These are phyloP conservation scores for Trissolcus brochymenae DNA, from an alignment of 2,888 invertebrate species.

Conservation along the genomic window DNA sequence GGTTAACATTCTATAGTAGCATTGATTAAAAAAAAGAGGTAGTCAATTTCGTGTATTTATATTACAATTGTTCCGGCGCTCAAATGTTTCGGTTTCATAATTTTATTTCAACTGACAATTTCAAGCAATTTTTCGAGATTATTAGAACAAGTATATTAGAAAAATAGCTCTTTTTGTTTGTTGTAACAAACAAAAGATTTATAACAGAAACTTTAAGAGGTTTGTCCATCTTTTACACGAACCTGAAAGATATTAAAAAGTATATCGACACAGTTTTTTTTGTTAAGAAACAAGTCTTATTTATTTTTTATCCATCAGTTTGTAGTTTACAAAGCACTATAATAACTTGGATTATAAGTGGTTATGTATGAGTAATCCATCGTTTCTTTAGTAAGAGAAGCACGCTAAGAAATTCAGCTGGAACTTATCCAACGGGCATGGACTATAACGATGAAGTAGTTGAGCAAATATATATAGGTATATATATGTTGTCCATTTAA, in stretches of 20 bases:
- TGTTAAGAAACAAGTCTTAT: conserved; percentile 7
- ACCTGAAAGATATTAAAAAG: not conserved
- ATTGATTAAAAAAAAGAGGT: conserved; percentile 1
- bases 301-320: conserved; percentile 2
- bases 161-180: too few species aligned
- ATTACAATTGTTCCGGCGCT: too few species aligned
- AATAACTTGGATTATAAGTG: conserved; percentile 21
- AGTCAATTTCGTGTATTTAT: not conserved
- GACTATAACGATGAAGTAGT: conserved; percentile 3
- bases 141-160: too few species aligned
- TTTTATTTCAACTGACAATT: too few species aligned
- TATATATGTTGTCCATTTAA: conserved; percentile 21
- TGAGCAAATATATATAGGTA: conserved; percentile 11
- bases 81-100: too few species aligned
- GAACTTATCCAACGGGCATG: conserved; percentile 15
- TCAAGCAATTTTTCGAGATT: too few species aligned
- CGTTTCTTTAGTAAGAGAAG: conserved; percentile 15
- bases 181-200: too few species aligned
- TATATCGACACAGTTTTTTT: not conserved
- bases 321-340: conserved; percentile 6
- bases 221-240: too few species aligned
- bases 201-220: too few species aligned
- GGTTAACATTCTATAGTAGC: conserved; percentile 10
- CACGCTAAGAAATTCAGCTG: conserved; percentile 15
- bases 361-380: conserved; percentile 20